Conservation (phyloP, 2,113 vertebrate species). For the Microcebus murinus region DNA sequence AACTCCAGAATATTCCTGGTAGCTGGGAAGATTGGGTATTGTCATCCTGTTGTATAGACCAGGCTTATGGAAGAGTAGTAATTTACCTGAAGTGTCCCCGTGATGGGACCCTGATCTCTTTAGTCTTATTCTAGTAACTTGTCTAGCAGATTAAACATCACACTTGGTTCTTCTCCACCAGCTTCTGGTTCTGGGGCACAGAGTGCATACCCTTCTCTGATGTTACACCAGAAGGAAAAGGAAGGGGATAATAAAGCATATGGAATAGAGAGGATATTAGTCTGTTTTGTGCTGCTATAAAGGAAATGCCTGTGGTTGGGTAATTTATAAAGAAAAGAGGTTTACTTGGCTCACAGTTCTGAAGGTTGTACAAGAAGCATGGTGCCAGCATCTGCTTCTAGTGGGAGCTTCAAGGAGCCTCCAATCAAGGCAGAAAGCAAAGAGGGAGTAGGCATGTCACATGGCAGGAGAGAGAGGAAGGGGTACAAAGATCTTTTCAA, state of each 20-base stretch:
- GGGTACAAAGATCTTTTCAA: too few species aligned
- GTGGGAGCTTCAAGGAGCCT: too few species aligned
- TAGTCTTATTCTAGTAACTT: neutral
- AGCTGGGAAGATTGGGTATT: neutral
- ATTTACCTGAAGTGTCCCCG: neutral
- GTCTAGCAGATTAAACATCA: neutral
- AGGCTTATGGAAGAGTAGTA: neutral
- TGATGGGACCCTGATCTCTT: neutral
- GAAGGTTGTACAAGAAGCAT: too few species aligned
- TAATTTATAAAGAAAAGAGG: too few species aligned
- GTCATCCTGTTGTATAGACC: neutral
- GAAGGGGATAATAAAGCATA: neutral
- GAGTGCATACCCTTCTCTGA: neutral
- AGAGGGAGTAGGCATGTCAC: too few species aligned
- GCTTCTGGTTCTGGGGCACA: neutral
- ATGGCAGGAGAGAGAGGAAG: too few species aligned
- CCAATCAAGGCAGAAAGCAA: too few species aligned
- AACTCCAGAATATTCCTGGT: neutral
- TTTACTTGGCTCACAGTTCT: too few species aligned
- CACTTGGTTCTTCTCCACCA: neutral
- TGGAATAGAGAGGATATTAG: neutral
- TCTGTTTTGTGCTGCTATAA: too few species aligned
- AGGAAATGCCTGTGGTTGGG: too few species aligned
- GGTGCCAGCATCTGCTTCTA: too few species aligned
- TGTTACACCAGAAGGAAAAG: neutral